Conservation (phyloP, 2,797 vertebrate genomes). For the Ispidina lecontei region DNA sequence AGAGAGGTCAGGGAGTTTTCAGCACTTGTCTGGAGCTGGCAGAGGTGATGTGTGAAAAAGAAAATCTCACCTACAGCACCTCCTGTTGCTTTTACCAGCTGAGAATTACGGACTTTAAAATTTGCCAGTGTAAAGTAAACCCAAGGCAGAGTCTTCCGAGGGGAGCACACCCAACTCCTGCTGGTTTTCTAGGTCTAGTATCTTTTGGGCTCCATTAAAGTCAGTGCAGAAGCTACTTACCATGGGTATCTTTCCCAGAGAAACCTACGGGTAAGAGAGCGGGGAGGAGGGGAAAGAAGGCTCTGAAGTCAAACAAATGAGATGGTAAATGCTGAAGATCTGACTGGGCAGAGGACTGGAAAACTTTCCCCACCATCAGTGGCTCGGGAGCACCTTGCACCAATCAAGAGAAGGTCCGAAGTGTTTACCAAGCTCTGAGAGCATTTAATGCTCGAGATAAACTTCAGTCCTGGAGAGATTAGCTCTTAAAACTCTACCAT, state of each 20-base stretch:
- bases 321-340: not conserved
- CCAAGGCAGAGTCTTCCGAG: not conserved
- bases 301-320: slow-evolving; percentile 17
- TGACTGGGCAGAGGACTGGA: not conserved
- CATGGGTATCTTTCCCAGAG: not conserved
- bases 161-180: not conserved
- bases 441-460: slow-evolving; percentile 25
- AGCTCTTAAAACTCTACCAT: slow-evolving; percentile 48
- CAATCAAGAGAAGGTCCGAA: slow-evolving; percentile 11
- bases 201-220: not conserved
- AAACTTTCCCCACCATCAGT: not conserved
- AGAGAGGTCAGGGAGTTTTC: not conserved
- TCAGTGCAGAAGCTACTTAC: slow-evolving; percentile 50
- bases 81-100: slow-evolving; percentile 23
- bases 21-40: not conserved
- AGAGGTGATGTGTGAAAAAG: not conserved
- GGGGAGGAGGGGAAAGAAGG: not conserved
- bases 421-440: slow-evolving; percentile 12
- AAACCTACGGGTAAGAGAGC: slow-evolving; percentile 12
- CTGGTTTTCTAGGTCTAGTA: not conserved
- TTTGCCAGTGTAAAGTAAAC: not conserved
- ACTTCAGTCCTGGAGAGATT: slow-evolving; percentile 40
- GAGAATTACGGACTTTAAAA: not conserved
- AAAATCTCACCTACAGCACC: slow-evolving; percentile 31
- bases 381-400: not conserved